Conservation (phyloP, 2,888 invertebrate genomes). For the Tenthredo notha region DNA sequence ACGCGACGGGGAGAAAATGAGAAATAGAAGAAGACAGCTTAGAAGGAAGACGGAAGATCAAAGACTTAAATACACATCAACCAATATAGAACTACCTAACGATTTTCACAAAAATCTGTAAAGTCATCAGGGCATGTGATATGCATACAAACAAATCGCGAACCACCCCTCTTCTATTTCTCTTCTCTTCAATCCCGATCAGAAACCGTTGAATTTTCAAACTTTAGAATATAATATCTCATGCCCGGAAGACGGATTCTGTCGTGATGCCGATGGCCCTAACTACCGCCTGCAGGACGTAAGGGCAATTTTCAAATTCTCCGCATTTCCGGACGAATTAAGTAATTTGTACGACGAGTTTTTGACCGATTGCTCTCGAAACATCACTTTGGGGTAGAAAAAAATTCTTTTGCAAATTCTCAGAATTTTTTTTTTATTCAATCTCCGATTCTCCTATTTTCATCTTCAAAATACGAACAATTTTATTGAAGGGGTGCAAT, state of each 20-base stretch:
- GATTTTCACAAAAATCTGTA: slow-evolving; percentile 59
- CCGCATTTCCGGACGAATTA: slow-evolving; percentile 61
- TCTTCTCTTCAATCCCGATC: slow-evolving; percentile 39
- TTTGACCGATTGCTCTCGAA: slow-evolving; percentile 53
- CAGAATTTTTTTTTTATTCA: not conserved
- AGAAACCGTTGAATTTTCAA: slow-evolving; percentile 31
- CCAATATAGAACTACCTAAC: slow-evolving; percentile 19
- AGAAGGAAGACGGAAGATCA: slow-evolving; percentile 3
- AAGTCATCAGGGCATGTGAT: slow-evolving; percentile 69
- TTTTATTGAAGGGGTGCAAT: not conserved
- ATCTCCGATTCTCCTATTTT: not conserved
- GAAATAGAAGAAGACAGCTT: slow-evolving; percentile 48
- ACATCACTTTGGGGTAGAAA: not conserved
- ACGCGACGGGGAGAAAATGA: slow-evolving; percentile 45
- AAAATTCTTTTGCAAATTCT: slow-evolving; percentile 7
- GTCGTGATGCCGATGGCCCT: not conserved
- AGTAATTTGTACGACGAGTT: slow-evolving; percentile 56
- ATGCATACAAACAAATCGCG: slow-evolving; percentile 63
- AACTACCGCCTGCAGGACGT: slow-evolving; percentile 32
- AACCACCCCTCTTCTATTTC: not conserved
- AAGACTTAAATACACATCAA: slow-evolving; percentile 45
- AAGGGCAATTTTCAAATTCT: slow-evolving; percentile 56
- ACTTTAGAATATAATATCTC: not conserved
- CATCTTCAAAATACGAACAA: not conserved
- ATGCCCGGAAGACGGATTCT: slow-evolving; percentile 19